These are phyloP conservation scores for Xestoiulus laeticollis DNA, from an alignment of 2,888 invertebrate genomes.

Conservation along the genomic window DNA sequence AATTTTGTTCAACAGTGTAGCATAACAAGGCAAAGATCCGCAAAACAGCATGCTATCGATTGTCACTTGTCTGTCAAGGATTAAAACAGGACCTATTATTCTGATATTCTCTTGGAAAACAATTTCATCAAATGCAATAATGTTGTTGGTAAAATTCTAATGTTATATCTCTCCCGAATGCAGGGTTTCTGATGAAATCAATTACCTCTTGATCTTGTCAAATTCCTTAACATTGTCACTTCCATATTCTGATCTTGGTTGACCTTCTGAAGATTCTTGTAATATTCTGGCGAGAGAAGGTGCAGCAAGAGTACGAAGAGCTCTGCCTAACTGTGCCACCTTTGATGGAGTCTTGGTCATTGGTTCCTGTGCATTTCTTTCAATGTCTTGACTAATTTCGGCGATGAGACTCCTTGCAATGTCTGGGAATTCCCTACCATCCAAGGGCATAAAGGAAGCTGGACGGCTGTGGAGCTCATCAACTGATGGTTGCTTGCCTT, in stretches of 20 bases:
- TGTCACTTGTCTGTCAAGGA: constrained; percentile 3
- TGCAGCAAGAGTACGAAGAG: neutral
- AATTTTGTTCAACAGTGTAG: neutral
- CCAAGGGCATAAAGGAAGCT: constrained; percentile 9
- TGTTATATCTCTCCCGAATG: no score
- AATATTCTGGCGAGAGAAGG: neutral
- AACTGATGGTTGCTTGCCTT: constrained; percentile 14
- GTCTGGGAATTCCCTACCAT: neutral
- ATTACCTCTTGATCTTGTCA: neutral
- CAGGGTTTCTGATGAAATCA: neutral
- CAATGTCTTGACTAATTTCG: neutral
- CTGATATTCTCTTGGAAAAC: neutral
- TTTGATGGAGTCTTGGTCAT: constrained; percentile 23
- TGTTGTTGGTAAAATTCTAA: no score
- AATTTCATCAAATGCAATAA: neutral
- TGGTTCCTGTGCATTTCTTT: neutral
- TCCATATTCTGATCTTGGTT: neutral
- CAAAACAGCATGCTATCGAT: neutral
- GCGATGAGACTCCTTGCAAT: neutral
- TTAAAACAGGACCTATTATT: neutral
- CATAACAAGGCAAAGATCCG: constrained; percentile 43
- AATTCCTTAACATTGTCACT: neutral
- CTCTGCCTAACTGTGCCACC: neutral
- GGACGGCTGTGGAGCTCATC: neutral
- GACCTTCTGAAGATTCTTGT: neutral